Evolutionary conservation across 2,888 invertebrate genomes (phyloP), one percentile per base, ranked within the genome.

Genomic region (Pristionchus japonicus): DNA sequence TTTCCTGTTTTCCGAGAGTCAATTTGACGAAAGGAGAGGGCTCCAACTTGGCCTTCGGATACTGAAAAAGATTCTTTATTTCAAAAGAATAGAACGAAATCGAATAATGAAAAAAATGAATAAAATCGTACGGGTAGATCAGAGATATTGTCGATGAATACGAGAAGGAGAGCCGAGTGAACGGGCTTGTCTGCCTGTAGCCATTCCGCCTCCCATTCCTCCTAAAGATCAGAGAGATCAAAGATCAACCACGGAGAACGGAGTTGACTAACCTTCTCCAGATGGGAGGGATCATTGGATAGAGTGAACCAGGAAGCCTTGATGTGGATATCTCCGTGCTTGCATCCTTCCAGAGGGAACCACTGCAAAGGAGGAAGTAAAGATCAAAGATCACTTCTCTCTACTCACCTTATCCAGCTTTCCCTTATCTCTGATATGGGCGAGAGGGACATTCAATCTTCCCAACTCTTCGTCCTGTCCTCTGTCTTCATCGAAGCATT

Each of bases 291-390:
- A 27, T 93, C 89, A n/a, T 88, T 90, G 43, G 91, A 96, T 88
- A 98, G 96, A 88, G 96, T 96, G 92, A 98, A 96, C 99, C 99
- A 99, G 11, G 97, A 96, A 86, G 98, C 96, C 86, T 97, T 96
- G 87, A 99, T 95, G 94, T 98, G 97, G 0, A 99, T 96, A 95
- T 97, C 96, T 11, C 99, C 99, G 94, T 97, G 97, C 95, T 98
- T 98, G 15, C 98, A 98, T 95, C 97, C 97, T 95, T 98, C 98
- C 92, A 99, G 96, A 0, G 97, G 97, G 91, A 98, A 96, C 98
- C 99, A 98, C 97, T 98, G 95, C 91, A 93, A 84, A 88, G 70
- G 52, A 87, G 74, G 13, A 83, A 47, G 9, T 3, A 70, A 37
- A 15, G 20, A 80, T 80, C 31, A 31, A 20, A 31, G 27, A 27